These are phyloP conservation scores for Disparrhopalites patrizii DNA, from an alignment of 2,888 invertebrate species.

Conservation along the genomic window DNA sequence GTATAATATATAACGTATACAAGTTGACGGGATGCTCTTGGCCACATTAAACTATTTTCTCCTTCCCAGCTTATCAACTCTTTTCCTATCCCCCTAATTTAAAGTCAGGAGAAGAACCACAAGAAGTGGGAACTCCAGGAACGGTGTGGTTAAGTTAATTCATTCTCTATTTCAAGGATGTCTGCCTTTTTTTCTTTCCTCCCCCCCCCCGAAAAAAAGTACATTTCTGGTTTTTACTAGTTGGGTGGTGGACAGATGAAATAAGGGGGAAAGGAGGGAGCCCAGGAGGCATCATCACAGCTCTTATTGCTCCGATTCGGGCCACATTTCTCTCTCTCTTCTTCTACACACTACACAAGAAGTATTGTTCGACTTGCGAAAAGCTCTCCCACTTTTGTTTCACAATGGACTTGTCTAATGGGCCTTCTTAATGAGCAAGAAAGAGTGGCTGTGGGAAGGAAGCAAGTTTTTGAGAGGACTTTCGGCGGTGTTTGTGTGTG, in stretches of 20 bases:
- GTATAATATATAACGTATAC: too few relatives aligned
- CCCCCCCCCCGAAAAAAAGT: background rate
- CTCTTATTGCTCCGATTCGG: conserved; percentile 14
- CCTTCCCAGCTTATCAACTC: background rate
- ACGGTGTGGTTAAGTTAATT: too few relatives aligned
- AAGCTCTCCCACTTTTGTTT: conserved; percentile 19
- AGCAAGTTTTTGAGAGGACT: conserved; percentile 18
- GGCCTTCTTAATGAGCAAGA: conserved; percentile 19
- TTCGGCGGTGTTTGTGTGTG: conserved; percentile 1
- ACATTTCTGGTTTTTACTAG: background rate
- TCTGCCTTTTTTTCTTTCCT: too few relatives aligned
- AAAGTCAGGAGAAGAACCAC: too few relatives aligned
- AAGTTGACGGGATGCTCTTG: conserved; percentile 16
- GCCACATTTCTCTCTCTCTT: conserved; percentile 3
- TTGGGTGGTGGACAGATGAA: too few relatives aligned
- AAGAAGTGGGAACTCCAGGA: too few relatives aligned
- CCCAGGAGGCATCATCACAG: conserved; percentile 21
- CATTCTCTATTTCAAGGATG: too few relatives aligned
- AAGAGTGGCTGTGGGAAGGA: conserved; percentile 10
- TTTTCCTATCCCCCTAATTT: too few relatives aligned
- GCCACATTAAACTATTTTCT: conserved; percentile 14
- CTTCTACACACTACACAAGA: background rate
- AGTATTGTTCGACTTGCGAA: conserved; percentile 15
- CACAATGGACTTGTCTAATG: conserved; percentile 25
- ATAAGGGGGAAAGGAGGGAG: conserved; percentile 4